Evolutionary conservation across 2,113 vertebrate species (phyloP).

Genomic region (Cephalophus harveyi): DNA sequence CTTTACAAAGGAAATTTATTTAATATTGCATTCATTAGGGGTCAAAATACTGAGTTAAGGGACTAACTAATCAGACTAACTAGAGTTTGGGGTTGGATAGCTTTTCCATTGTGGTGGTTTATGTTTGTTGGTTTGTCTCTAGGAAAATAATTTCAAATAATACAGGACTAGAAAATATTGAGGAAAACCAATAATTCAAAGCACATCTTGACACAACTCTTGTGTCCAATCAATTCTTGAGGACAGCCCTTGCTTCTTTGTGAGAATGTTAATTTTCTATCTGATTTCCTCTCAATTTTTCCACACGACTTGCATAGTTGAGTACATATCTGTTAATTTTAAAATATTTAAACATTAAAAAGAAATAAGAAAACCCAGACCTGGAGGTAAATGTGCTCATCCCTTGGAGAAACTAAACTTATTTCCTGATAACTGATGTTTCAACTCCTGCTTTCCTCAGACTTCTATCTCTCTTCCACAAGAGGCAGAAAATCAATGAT

Average conservation of each 20-base stretch:
- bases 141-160: not conserved
- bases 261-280: not conserved
- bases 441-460: constrained; percentile 16
- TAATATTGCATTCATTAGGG: not conserved
- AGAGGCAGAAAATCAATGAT: constrained; percentile 35
- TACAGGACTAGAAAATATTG: not conserved
- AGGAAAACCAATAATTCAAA: not conserved
- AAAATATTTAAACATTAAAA: constrained; percentile 16
- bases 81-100: not conserved
- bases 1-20: not conserved
- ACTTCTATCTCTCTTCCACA: constrained; percentile 33
- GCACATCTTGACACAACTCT: not conserved
- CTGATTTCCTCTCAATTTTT: not conserved
- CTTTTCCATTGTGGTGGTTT: not conserved
- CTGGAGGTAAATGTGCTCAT: not conserved
- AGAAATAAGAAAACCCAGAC: not conserved
- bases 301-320: not conserved
- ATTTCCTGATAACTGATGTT: constrained; percentile 23
- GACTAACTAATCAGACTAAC: not conserved
- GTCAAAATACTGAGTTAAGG: not conserved
- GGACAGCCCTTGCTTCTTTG: not conserved
- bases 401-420: not conserved
- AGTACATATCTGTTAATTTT: not conserved
- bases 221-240: not conserved
- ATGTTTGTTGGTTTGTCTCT: not conserved